Evolutionary conservation across 2,797 vertebrate species (phyloP), one percentile per base, ranked within the genome.

Genomic region (Myiotriccus ornatus): DNA sequence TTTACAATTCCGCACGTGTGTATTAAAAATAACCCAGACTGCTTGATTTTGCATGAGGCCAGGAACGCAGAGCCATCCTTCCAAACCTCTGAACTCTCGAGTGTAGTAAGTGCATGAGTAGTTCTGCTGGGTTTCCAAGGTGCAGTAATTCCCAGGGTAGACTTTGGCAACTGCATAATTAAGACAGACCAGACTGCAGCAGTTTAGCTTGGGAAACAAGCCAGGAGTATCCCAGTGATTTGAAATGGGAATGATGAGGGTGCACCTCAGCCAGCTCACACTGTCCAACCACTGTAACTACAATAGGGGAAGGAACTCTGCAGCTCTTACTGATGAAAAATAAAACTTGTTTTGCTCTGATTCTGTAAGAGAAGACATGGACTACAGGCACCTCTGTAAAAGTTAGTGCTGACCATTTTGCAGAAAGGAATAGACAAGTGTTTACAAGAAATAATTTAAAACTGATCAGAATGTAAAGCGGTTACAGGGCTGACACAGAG

Each of bases 361-460:
- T 87, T 52, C 35, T 49, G 0, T 30, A 69, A 73, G 52, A 80
- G 25, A 35, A 18, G 56, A 63, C 62, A 81, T 85, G 77, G 28
- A 84, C 10, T 83, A 59, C 34, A 79, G 62, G 25, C 43, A 44
- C 30, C 49, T 88, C 74, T 82, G 57, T 81, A 60, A 73, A 93
- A 97, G 85, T 56, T 44, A 92, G 49, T 77, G 37, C 82, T 44
- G 39, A 87, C 80, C 92, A 81, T 46, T 92, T 91, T 64, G 35
- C 71, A 79, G 49, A 64, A 78, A 76, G 34, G 92, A 70, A 56
- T 44, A 81, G 76, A 56, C 78, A 83, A 79, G 7, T 92, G 60
- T 97, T 96, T 91, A 67, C 41, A 78, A 87, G 78, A 63, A 90
- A 41, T 35, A 52, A 83, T 95, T 92, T 80, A 63, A 88, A 90